Evolutionary conservation across 2,113 vertebrate species (phyloP).

Genomic region (Antechinus stuartii): DNA sequence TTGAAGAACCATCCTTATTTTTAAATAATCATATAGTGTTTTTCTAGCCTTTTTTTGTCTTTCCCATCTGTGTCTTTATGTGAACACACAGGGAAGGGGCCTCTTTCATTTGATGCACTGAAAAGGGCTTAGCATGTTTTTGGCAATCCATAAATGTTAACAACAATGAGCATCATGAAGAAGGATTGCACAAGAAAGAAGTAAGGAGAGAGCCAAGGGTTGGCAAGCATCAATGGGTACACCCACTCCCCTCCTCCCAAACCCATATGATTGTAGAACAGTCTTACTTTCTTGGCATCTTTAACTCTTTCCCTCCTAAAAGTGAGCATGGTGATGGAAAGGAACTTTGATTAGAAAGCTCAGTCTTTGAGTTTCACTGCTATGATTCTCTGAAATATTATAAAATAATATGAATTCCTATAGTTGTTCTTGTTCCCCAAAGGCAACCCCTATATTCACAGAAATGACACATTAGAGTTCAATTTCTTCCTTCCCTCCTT

Average conservation of each 20-base stretch:
- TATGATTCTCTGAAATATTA: slow-evolving; percentile 43
- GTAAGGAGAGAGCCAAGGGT: slow-evolving; percentile 41
- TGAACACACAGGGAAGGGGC: slow-evolving; percentile 16
- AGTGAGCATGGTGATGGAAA: background rate
- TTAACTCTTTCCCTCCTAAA: slow-evolving; percentile 57
- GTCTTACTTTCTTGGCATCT: slow-evolving; percentile 39
- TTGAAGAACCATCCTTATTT: background rate
- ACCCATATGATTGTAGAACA: slow-evolving; percentile 34
- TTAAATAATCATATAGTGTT: slow-evolving; percentile 1
- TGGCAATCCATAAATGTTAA: slow-evolving; percentile 54
- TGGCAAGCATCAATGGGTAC: background rate
- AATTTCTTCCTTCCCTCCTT: slow-evolving; percentile 6
- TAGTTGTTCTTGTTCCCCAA: slow-evolving; percentile 14
- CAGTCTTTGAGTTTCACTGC: slow-evolving; percentile 18
- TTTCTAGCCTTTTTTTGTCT: slow-evolving; percentile 49
- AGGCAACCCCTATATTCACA: slow-evolving; percentile 26
- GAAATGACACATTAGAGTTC: background rate
- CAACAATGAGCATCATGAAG: slow-evolving; percentile 30
- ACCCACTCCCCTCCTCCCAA: slow-evolving; percentile 8
- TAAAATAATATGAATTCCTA: slow-evolving; percentile 51
- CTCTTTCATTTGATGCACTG: slow-evolving; percentile 9
- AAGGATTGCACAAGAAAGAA: slow-evolving; percentile 41
- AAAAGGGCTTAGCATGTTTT: slow-evolving; percentile 29
- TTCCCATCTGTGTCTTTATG: background rate
- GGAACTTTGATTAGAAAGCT: slow-evolving; percentile 26